Evolutionary conservation across 2,113 vertebrate genomes (phyloP), one percentile per base, ranked within the genome.

Genomic region (Epinephelus fuscoguttatus): DNA sequence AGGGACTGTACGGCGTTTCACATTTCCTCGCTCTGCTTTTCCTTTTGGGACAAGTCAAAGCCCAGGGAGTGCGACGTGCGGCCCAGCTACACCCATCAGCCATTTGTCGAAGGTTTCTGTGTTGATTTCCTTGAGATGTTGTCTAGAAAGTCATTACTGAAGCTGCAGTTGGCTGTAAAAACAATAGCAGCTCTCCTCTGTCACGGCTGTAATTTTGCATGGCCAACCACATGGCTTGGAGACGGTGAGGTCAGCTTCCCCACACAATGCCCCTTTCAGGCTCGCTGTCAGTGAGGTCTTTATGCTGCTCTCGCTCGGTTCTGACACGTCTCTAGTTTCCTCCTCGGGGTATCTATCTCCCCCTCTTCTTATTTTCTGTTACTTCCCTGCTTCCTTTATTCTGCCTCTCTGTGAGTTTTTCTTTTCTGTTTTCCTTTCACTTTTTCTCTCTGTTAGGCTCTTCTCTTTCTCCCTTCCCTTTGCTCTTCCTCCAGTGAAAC

Each of bases 261-360:
- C 42, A 63, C 85, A 95, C 92, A 94, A 94, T 89, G 91, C 67
- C 47, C 84, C 85, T 89, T 94, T 94, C 89, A 93, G 88, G n/a
- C 78, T 64, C 10, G 63, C 75, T 88, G 80, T 95, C 90, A 93
- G 86, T 91, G 86, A 92, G 80, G 78, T 79, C 93, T 94, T 94
- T 95, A 92, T 94, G 66, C 82, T 80, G 79, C 82, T 56, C 80
- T 81, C 17, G 23, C 86, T 75, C 37, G 45, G 23, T 45, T 60
- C 89, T 86, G 82, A 89, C 86, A 74, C 80, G 72, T 87, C 87
- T 93, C 86, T 56, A 73, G 86, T 90, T 90, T 91, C 91, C 83
- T 92, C 70, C 84, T 88, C 56, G 2, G 69, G 83, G 66, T 59
- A 14, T 84, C 42, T 78, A 45, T 50, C 74, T 27, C 37, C 42